Evolutionary conservation across 2,797 vertebrate species (phyloP), one percentile per base, ranked within the genome.

Genomic region (Anas georgica): DNA sequence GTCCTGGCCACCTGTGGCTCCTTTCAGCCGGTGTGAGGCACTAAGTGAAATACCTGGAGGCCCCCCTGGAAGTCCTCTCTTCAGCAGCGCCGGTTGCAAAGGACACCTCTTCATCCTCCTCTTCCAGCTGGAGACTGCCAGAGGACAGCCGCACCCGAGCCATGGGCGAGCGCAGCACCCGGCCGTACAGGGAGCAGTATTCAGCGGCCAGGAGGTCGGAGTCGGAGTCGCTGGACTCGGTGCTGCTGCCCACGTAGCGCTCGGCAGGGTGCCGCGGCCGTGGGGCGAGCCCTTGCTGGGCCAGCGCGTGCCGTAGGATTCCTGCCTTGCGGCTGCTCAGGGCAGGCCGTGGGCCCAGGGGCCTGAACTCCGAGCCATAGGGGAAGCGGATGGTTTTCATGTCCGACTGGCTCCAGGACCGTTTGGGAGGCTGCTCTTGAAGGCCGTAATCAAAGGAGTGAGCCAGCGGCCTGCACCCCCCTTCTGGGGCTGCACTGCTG

Each of bases 191-290:
- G 26, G 98, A 98, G 79, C 98, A 98, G 97, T 98, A 98, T 58
- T 99, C 99, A 0, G 98, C 91, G 14, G 98, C 98, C 95, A 99
- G 98, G 8, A 98, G 98, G 74, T 99, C 99, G 0, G 98, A 98
- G 93, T 99, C 99, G 0, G 99, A 99, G 94, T 99, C 99, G 2
- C 99, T 99, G 95, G 98, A 99, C 96, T 98, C 98, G 0, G 98
- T 98, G 11, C 98, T 98, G 85, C 97, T 96, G 80, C 97, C 94
- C 66, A 96, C 87, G 16, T 97, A 97, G 52, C 95, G 96, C 33
- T 98, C 98, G 4, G 97, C 82, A 2, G 95, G 77, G 56, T 94
- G 97, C 8, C 98, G 97, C 1, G 94, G 98, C 28, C 95, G 86
- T 1, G 95, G 96, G 5, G 97, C 95, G 28, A 94, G 93, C 17